Base-by-base conservation (phyloP, 2,797 vertebrate genomes). In the Coracias cyanogaster region DNA sequence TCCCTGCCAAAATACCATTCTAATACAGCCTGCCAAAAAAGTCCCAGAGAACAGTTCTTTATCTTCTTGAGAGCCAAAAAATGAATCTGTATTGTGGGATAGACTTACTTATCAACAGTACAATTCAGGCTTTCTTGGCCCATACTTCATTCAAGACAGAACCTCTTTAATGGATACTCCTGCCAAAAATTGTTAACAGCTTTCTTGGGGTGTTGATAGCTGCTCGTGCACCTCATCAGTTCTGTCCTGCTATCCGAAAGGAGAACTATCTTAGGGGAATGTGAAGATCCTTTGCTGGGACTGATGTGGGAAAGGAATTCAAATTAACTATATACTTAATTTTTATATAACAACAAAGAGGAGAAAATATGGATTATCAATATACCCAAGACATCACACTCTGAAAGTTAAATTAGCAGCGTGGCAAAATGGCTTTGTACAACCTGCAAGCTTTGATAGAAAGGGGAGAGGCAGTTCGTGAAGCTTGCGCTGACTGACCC, bases 161-260 rank as follows among this genome's bases (percentile, higher is more conserved):
- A 57, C n/a, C 39, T 82, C 7, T 85, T 96, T 88, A 83, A 82
- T 86, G 49, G 84, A 61, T 79, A 37, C 2, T 17, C 29, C 64
- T 95, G 79, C 83, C 92, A 89, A 91, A 95, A 89, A 72, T 57
- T 80, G 74, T 79, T 80, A 93, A 78, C 84, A 80, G 64, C 62
- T 94, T 94, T 85, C 79, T 88, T 93, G 70, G 65, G 67, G 45
- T 90, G 62, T 71, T 95, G 69, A 31, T 48, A 89, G 71, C 77
- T 93, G 51, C 60, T 91, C 74, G 67, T 66, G 65, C 43, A 76
- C 79, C 62, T 96, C 81, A 96, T 97, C 71, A 84, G 3, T 92
- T 84, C 65, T 89, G 46, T 48, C 70, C 90, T 87, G n/a, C 82
- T 81, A 4, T 69, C 67, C 74, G 41, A 77, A 86, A 83, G 52